Base-by-base conservation (phyloP, 2,888 invertebrate genomes). In the Ganaspis brasiliensis region DNA sequence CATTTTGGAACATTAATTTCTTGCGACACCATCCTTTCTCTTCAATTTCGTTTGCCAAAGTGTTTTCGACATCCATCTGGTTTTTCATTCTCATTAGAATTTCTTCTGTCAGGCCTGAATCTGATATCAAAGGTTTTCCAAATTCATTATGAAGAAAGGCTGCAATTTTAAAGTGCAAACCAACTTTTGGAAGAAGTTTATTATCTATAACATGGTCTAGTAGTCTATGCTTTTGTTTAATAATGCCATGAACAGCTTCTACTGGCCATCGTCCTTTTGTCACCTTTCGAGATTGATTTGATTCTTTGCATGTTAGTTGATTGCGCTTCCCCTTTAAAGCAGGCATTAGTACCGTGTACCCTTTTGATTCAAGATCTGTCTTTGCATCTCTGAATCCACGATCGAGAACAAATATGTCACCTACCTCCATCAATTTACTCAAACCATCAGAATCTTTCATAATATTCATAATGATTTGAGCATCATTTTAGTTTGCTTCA, bases 341-440 rank as follows among this genome's bases (percentile, higher is more conserved):
- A 56, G 67, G 72, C 74, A 81, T 76, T 19, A 78, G 31, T 52
- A 79, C 75, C n/a, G 49, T 45, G 75, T 55, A 81, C 59, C 75
- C 71, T 79, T 78, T 75, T n/a, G 71, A 40, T 74, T 83, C 81
- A 52, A 85, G 75, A 21, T 76, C 37, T 2, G 24, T 19, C 31
- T 74, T 55, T 10, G 83, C 82, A 67, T 85, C 87, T 19, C 84
- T 72, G 56, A 86, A 86, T 6, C 86, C 86, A 26, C 84, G 74
- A 80, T 87, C 83, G 8, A 86, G 63, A 16, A 87, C 75, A 59
- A 74, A 82, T 26, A 79, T 59, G 37, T 87, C 84, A 9, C 77
- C 82, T 26, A 37, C 56, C 76, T 82, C 57, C 24, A 85, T 52
- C 31, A 82, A 14, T 61, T 55, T 74, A 49, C 67, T 52, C 5